Evolutionary conservation across 2,888 invertebrate species (phyloP).

Genomic region (Mechanitis mazaeus): DNA sequence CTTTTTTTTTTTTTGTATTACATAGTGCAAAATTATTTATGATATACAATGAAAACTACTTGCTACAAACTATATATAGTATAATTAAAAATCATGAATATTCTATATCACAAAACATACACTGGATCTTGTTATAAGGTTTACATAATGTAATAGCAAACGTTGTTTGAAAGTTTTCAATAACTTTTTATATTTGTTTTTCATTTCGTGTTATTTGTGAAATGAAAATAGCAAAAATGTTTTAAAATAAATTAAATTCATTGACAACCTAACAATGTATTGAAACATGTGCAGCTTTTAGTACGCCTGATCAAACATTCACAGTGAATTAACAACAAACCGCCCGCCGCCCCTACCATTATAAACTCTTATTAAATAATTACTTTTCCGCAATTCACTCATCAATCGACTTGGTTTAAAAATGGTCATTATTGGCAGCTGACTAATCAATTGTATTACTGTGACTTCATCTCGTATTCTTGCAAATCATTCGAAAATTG

Average conservation of each 20-base stretch:
- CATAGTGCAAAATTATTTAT: no score
- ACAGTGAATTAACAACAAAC: slow-evolving; percentile 27
- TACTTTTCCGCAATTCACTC: neutral
- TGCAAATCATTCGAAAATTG: no score
- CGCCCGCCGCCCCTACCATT: slow-evolving; percentile 21
- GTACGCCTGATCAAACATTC: slow-evolving; percentile 29
- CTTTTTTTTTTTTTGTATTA: no score
- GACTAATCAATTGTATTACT: no score
- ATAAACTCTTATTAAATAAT: slow-evolving; percentile 5
- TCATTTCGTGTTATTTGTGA: slow-evolving; percentile 3
- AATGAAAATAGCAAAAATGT: neutral
- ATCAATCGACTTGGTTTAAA: no score
- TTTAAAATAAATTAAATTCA: slow-evolving; percentile 8
- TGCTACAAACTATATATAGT: no score
- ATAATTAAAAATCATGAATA: neutral
- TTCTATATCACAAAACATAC: neutral
- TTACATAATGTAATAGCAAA: slow-evolving; percentile 1
- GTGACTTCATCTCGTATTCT: no score
- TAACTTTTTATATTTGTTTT: slow-evolving; percentile 2
- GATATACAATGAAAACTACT: no score
- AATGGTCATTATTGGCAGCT: no score
- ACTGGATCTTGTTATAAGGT: neutral
- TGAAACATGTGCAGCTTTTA: slow-evolving; percentile 21
- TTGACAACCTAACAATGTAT: slow-evolving; percentile 14
- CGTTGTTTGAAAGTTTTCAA: slow-evolving; percentile 4